Base-by-base conservation (phyloP, 2,113 vertebrate species). In the Podiceps cristatus region DNA sequence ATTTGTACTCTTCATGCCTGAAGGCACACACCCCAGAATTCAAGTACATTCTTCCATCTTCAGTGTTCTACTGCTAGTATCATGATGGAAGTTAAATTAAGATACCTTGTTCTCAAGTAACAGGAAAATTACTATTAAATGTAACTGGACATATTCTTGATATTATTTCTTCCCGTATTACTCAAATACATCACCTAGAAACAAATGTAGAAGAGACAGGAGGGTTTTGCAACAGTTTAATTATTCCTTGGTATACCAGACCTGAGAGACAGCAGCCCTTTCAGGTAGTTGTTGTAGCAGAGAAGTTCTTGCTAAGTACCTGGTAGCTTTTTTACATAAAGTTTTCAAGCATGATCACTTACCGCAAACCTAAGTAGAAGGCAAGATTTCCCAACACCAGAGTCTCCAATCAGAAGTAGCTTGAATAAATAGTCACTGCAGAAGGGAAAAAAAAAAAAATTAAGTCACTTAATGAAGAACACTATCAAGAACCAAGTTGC, bases 381-480 rank as follows among this genome's bases (percentile, higher is more conserved):
- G 98, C 99, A 99, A 94, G 99, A 99, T 98, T 99, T 99, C 94
- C 99, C 99, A 72, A 99, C 99, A 86, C 99, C 99, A 72, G 99
- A 99, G 97, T 99, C 99, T 87, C 99, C 99, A 95, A 99, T 99
- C 98, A 99, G 99, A 97, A 99, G 99, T 96, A 99, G 98, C 97
- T 99, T 99, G 99, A 99, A 99, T 99, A 99, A 99, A 99, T 99
- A 99, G 98, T 99, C 99, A 99, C 99, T 99, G 98, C 52, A 98
- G 97, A 82, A 94, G 93, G 87, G 52, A 86, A 33, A 96, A 85
- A 69, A 96, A 85, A 69, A 77, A 52, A 73, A 72, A 63, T 22
- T 31, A 73, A 69, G 68, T 87, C 63, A 95, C n/a, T 96, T 85
- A 33, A 69, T 68, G 64, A 73, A 81, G 91, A 85, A 56, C 20